phyloP scores from a whole-genome alignment of 2,797 vertebrate genomes.

The Falco concolor region DNA sequence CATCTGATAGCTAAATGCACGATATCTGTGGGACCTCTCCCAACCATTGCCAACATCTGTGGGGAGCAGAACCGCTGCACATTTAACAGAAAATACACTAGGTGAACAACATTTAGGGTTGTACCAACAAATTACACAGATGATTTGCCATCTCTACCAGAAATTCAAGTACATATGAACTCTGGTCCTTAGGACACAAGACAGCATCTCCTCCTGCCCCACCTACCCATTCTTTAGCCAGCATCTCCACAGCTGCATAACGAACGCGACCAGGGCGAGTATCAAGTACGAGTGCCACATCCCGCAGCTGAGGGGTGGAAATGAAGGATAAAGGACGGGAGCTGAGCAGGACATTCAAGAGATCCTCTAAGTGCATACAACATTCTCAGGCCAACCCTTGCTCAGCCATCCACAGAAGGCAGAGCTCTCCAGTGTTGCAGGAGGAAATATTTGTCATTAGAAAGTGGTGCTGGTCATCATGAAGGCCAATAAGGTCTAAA shows the following conservation, averaged over 20 bases:
- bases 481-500: accelerated
- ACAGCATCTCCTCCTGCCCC: background rate
- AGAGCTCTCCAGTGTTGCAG: background rate
- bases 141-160: background rate
- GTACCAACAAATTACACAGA: background rate
- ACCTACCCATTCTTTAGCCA: background rate
- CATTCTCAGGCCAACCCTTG: background rate
- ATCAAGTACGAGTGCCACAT: accelerated
- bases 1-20: background rate
- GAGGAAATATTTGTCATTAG: background rate
- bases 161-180: background rate
- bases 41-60: background rate
- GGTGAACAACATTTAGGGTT: background rate
- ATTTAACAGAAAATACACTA: background rate
- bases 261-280: accelerated
- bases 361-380: background rate
- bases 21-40: background rate
- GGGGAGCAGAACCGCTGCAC: background rate
- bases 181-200: background rate
- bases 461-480: accelerated
- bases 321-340: accelerated
- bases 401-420: background rate
- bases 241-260: background rate
- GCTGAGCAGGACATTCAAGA: background rate
- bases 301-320: background rate